Base-by-base conservation (phyloP, 1,140 invertebrate genomes). In the Patella vulgata region DNA sequence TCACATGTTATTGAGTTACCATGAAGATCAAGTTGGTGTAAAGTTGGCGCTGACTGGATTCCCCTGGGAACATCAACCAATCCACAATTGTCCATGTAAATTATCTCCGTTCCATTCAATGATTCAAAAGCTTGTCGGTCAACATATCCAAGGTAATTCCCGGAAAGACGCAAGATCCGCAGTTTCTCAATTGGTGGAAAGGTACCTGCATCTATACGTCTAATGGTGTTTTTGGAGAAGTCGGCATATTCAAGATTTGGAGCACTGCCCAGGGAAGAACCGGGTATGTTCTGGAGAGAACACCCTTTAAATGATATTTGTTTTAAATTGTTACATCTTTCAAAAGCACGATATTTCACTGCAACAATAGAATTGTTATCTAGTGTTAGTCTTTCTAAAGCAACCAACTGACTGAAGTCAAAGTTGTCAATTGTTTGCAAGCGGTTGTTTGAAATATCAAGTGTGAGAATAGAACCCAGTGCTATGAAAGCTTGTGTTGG, bases 371-470 rank as follows among this genome's bases (percentile, higher is more conserved):
- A 48, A 47, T 58, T 61, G 19, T 57, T 62, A 47, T 57, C 52
- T 33, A 66, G 58, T 36, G 43, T 54, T 8, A 66, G 25, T 1
- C 8, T 19, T 31, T 56, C n/a, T 3, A 62, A 5, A n/a, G 40
- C n/a, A 21, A 21, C 17, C 25, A 44, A 44, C 8, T 36, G 42
- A 33, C 25, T 56, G 48, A 64, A 58, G 46, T 25, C 54, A 48
- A 51, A 58, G 46, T 58, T 50, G 6, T 64, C 62, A 36, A 64
- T 30, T 4, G 42, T 30, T 11, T 46, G 40, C 25, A 64, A 39
- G 5, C 53, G 47, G 43, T 64, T 64, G 44, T 23, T 42, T 14
- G 62, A 58, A 8, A 64, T n/a, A 42, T 64, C 57, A 43, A 64
- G 62, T 48, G 47, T 27, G 3, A n/a, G n/a, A 17, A 64, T 47